Conservation (phyloP, 2,797 vertebrate genomes). For the Alca torda region DNA sequence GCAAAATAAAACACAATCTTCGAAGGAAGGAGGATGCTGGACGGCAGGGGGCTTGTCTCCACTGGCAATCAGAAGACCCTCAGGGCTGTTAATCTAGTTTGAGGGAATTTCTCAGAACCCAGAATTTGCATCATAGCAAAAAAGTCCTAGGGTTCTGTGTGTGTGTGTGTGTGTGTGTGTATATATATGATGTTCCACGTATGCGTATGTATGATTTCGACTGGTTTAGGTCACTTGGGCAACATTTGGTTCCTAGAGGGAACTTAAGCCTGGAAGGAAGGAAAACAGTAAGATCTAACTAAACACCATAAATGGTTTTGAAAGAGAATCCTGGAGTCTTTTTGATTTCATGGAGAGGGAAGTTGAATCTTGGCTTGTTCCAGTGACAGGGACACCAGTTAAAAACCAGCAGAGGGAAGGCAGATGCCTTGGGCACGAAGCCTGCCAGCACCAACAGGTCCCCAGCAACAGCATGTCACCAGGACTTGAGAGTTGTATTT, state of each 20-base stretch:
- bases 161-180: neutral
- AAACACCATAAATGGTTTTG: neutral
- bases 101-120: neutral
- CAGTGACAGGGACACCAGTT: neutral
- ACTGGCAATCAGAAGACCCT: neutral
- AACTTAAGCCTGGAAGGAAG: constrained; percentile 27
- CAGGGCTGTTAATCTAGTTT: neutral
- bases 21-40: neutral
- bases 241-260: neutral
- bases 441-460: neutral
- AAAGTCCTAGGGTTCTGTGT: neutral
- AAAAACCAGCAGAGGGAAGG: neutral
- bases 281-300: constrained; percentile 14
- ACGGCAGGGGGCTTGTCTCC: neutral
- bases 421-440: neutral
- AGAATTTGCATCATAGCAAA: neutral
- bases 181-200: neutral
- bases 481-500: neutral
- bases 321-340: constrained; percentile 21
- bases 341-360: neutral
- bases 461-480: neutral
- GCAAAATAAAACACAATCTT: neutral
- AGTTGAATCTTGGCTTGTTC: neutral
- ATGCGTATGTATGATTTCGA: neutral
- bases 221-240: neutral